A percentile compares a stretch with the other conserved stretches of the same genome.
phyloP scores from a whole-genome alignment of 2,113 vertebrate genomes.

The Phrynosoma platyrhinos region DNA sequence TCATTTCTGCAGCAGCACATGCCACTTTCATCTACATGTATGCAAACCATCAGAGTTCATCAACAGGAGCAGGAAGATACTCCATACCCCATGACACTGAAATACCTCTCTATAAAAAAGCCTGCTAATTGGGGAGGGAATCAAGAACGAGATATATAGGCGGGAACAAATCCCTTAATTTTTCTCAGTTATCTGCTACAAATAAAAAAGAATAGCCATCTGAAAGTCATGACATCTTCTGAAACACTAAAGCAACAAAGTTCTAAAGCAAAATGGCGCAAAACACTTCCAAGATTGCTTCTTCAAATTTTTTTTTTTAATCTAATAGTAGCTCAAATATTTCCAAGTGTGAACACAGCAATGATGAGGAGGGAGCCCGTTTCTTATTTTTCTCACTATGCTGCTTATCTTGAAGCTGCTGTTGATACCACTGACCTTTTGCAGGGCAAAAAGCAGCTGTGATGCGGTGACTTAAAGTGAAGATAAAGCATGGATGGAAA shows the following conservation, averaged over 20 bases:
- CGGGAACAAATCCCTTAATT: background rate
- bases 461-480: background rate
- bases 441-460: background rate
- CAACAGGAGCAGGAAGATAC: constrained; percentile 5
- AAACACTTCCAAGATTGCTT: background rate
- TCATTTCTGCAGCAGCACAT: constrained; percentile 22
- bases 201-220: background rate
- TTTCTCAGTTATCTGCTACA: background rate
- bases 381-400: background rate
- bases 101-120: constrained; percentile 7
- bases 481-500: background rate
- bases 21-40: background rate
- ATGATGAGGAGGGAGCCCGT: too few relatives aligned
- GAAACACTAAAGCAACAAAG: background rate
- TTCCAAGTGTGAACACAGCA: background rate
- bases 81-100: background rate
- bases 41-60: background rate
- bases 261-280: constrained; percentile 8
- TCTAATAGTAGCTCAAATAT: background rate
- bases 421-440: background rate
- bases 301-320: background rate
- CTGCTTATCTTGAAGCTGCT: background rate
- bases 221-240: constrained; percentile 29
- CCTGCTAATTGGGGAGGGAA: background rate
- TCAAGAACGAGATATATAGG: constrained; percentile 24